phyloP scores from a whole-genome alignment of 1,140 invertebrate genomes.

The Proctacanthus coquilletti region DNA sequence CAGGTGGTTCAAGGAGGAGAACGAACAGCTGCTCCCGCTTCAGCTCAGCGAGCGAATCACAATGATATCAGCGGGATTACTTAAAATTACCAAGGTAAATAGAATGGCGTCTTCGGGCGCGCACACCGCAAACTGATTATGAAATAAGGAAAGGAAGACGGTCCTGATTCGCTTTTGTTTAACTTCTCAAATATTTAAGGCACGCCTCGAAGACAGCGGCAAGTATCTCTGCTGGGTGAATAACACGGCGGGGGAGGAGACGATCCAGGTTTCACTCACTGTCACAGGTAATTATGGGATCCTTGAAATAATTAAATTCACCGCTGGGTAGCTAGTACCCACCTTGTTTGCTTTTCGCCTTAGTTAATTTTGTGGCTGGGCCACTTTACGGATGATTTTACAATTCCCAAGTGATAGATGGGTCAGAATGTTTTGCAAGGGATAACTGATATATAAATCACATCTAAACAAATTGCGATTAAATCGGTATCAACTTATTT shows the following conservation, averaged over 20 bases:
- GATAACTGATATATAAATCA: too few species aligned
- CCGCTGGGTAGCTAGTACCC: not conserved
- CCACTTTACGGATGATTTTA: too few species aligned
- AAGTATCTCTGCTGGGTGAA: conserved; percentile 76
- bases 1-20: conserved; percentile 53
- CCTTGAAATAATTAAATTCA: too few species aligned
- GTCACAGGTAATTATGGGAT: conserved; percentile 45
- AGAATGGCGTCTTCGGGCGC: too few species aligned
- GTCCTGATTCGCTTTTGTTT: not conserved
- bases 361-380: too few species aligned
- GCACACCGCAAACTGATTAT: too few species aligned
- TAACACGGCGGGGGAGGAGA: conserved; percentile 72
- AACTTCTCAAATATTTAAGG: conserved; percentile 22
- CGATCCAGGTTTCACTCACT: conserved; percentile 60
- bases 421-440: too few species aligned
- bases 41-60: conserved; percentile 41
- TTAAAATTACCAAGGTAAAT: conserved; percentile 43
- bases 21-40: conserved; percentile 45
- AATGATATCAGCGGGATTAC: conserved; percentile 40
- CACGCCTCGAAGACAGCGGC: conserved; percentile 60
- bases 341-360: too few species aligned
- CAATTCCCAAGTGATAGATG: too few species aligned
- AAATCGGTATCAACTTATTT: too few species aligned
- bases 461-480: too few species aligned
- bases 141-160: too few species aligned